Evolutionary conservation across 1,140 invertebrate genomes (phyloP), one percentile per base, ranked within the genome.

Genomic region (Dufourea novaeangliae): DNA sequence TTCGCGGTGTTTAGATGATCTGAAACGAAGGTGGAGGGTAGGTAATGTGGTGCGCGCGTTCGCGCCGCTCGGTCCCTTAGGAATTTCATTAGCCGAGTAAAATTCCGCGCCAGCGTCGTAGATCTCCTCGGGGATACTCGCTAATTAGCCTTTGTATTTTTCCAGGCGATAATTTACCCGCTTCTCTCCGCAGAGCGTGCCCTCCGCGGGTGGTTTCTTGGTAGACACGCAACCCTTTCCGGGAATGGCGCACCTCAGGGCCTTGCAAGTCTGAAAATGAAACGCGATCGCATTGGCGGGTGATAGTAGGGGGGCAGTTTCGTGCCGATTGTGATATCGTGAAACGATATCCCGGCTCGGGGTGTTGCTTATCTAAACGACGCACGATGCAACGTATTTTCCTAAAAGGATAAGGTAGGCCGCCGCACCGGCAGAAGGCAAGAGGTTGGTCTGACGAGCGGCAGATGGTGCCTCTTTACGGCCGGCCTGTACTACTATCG

Each of bases 151-250:
- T 67, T 61, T 61, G 70, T 54, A 52, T 69, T 69, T 57, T 77
- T 80, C 56, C 52, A 74, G 63, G 39, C 29, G 44, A 73, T 78
- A 79, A 86, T 69, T 87, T 83, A 90, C 88, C 74, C 83, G 87
- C 37, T 89, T 85, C 61, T 91, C 89, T 5, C 93, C 94, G 86
- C 94, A 95, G 5, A 92, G 87, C 1, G 94, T 95, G 29, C 94
- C 94, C 56, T 94, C 93, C 5, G 94, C 94, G 10, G 94, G 93
- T n/a, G 94, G 93, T 84, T 94, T 93, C 29, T 94, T 86, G 54
- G 91, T 73, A 25, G 90, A 88, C 67, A 91, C 77, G 81, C 90
- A 91, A 78, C 90, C 88, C 74, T 92, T 92, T 62, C 94, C 93
- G 41, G 94, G 92, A 52, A 94, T 86, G 54, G 92, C 86, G 82